These are phyloP conservation scores for Ametastegia equiseti DNA, from an alignment of 2,888 invertebrate genomes.

Conservation along the genomic window DNA sequence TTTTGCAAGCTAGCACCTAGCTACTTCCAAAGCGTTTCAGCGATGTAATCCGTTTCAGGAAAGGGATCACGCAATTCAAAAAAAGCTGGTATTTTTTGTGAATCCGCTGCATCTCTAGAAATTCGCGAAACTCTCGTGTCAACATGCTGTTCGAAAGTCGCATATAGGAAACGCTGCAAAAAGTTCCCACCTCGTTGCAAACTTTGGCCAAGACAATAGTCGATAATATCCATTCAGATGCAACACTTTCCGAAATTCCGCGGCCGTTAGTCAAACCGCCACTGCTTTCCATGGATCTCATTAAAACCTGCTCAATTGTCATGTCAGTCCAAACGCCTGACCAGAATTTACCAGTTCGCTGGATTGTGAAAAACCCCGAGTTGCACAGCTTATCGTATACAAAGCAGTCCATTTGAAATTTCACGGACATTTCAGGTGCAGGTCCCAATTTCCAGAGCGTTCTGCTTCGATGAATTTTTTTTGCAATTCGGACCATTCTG, in stretches of 20 bases:
- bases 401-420: slow-evolving; percentile 55
- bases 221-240: slow-evolving; percentile 60
- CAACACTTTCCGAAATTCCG: slow-evolving; percentile 60
- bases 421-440: slow-evolving; percentile 57
- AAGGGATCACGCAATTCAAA: slow-evolving; percentile 64
- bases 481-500: slow-evolving; percentile 59
- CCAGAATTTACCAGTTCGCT: slow-evolving; percentile 55
- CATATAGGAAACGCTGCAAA: slow-evolving; percentile 59
- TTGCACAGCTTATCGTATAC: slow-evolving; percentile 57
- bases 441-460: slow-evolving; percentile 63
- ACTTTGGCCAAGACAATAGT: slow-evolving; percentile 60
- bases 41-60: slow-evolving; percentile 59
- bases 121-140: slow-evolving; percentile 64
- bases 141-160: slow-evolving; percentile 65
- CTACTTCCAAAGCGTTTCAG: no score
- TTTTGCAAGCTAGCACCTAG: no score
- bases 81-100: slow-evolving; percentile 58
- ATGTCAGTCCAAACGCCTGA: slow-evolving; percentile 56
- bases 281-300: slow-evolving; percentile 60
- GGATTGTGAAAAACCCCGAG: slow-evolving; percentile 56
- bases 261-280: slow-evolving; percentile 61
- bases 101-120: slow-evolving; percentile 62
- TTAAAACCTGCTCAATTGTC: slow-evolving; percentile 55
- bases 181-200: slow-evolving; percentile 59
- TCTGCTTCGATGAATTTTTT: slow-evolving; percentile 65